Percentiles rank a stretch among this genome's conserved stretches.
Evolutionary conservation across 2,797 vertebrate genomes (phyloP).

Genomic region (Sorex maritimensis): DNA sequence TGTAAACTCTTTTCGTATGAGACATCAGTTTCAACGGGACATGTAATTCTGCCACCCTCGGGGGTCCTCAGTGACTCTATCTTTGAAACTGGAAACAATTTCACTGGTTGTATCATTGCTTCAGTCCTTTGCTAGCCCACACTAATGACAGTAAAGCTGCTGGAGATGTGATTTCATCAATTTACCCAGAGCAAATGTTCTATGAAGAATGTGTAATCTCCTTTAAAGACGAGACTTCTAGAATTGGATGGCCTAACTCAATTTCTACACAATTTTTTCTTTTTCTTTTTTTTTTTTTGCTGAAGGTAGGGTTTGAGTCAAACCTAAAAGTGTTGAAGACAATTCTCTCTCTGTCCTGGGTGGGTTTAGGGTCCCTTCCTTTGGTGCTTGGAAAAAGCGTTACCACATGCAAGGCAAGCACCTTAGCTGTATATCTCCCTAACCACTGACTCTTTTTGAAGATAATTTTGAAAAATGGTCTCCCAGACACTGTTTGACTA

Average conservation of each 20-base stretch:
- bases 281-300: too few relatives aligned
- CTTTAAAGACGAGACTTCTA: conserved; percentile 29
- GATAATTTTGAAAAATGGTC: conserved; percentile 1
- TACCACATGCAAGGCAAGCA: too few relatives aligned
- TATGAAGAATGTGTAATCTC: conserved; percentile 27
- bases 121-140: conserved; percentile 26
- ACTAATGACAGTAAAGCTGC: conserved; percentile 58
- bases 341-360: too few relatives aligned
- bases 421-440: too few relatives aligned
- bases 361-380: too few relatives aligned
- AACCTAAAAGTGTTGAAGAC: too few relatives aligned
- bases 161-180: conserved; percentile 56
- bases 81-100: conserved; percentile 49
- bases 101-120: not conserved
- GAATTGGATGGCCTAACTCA: conserved; percentile 10
- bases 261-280: not conserved
- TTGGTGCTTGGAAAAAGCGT: too few relatives aligned
- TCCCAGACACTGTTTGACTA: not conserved
- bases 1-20: conserved; percentile 4
- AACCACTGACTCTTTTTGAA: conserved; percentile 17
- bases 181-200: conserved; percentile 33
- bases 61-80: conserved; percentile 18
- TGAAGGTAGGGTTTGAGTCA: too few relatives aligned
- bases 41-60: not conserved
- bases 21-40: conserved; percentile 27